Conservation (phyloP, 2,888 invertebrate genomes). For the Andrena bucephala region DNA sequence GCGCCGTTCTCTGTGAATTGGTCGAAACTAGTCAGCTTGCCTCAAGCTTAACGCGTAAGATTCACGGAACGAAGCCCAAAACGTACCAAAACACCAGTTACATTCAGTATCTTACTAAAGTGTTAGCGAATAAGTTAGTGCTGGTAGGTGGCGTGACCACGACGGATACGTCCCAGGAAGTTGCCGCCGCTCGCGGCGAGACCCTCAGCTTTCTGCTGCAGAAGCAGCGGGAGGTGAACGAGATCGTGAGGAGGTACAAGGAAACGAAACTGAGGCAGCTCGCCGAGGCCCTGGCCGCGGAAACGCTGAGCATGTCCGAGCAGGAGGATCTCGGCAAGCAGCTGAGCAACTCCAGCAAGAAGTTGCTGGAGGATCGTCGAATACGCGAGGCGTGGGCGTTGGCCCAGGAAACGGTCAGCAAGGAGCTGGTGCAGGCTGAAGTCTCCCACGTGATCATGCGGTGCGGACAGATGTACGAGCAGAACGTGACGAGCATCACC, state of each 20-base stretch:
- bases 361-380: slow-evolving; percentile 87
- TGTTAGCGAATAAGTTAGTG: slow-evolving; percentile 90
- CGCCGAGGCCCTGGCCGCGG: slow-evolving; percentile 90
- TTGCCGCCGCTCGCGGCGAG: slow-evolving; percentile 70
- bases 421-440: slow-evolving; percentile 91
- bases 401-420: slow-evolving; percentile 91
- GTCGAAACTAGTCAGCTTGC: slow-evolving; percentile 92
- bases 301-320: slow-evolving; percentile 87
- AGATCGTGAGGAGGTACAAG: slow-evolving; percentile 89
- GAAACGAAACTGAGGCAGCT: slow-evolving; percentile 89
- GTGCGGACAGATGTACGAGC: slow-evolving; percentile 90
- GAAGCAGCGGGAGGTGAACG: slow-evolving; percentile 88
- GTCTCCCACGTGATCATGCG: slow-evolving; percentile 90
- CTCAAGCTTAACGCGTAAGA: slow-evolving; percentile 89
- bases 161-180: slow-evolving; percentile 76
- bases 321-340: slow-evolving; percentile 81
- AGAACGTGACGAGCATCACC: slow-evolving; percentile 74
- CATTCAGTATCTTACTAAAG: slow-evolving; percentile 91
- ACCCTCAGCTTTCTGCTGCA: slow-evolving; percentile 84
- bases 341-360: slow-evolving; percentile 84
- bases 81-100: slow-evolving; percentile 83
- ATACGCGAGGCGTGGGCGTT: slow-evolving; percentile 91
- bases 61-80: slow-evolving; percentile 83
- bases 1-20: slow-evolving; percentile 86
- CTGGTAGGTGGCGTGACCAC: slow-evolving; percentile 71